Evolutionary conservation across 2,888 invertebrate genomes (phyloP).

Genomic region (Priocnemis perturbator): DNA sequence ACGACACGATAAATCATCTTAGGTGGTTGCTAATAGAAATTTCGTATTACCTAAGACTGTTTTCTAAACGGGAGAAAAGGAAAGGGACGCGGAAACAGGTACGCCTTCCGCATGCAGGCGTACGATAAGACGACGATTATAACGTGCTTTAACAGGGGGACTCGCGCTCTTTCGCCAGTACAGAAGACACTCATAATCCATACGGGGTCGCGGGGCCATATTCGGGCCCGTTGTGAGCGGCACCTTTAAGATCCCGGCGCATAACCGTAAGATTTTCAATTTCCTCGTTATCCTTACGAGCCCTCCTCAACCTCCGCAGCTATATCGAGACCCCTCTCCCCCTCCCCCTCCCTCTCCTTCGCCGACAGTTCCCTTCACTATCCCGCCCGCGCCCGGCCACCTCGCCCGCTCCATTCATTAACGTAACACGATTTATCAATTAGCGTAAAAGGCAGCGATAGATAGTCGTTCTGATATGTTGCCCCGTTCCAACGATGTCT

Average conservation of each 20-base stretch:
- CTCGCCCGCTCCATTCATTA: slow-evolving; percentile 71
- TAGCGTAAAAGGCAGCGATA: slow-evolving; percentile 75
- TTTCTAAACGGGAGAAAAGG: too few species aligned
- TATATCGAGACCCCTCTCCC: slow-evolving; percentile 29
- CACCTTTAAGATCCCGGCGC: slow-evolving; percentile 41
- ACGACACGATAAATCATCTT: too few species aligned
- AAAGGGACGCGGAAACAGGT: too few species aligned
- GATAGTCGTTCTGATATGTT: slow-evolving; percentile 74
- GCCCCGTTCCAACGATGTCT: slow-evolving; percentile 53
- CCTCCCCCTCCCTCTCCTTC: background rate
- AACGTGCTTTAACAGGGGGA: slow-evolving; percentile 37
- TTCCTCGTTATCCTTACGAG: slow-evolving; percentile 64
- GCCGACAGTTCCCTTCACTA: background rate
- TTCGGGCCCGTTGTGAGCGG: slow-evolving; percentile 35
- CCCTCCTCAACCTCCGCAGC: slow-evolving; percentile 37
- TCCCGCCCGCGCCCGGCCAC: slow-evolving; percentile 31
- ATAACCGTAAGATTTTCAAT: slow-evolving; percentile 65
- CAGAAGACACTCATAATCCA: slow-evolving; percentile 11
- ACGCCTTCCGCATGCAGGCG: too few species aligned
- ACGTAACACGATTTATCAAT: slow-evolving; percentile 75
- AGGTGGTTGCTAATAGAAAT: too few species aligned
- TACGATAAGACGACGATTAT: slow-evolving; percentile 26
- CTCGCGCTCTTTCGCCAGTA: slow-evolving; percentile 27
- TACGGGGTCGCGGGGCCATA: slow-evolving; percentile 16
- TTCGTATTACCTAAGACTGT: too few species aligned